Conservation (phyloP, 2,797 vertebrate genomes). For the Crotalus adamanteus region DNA sequence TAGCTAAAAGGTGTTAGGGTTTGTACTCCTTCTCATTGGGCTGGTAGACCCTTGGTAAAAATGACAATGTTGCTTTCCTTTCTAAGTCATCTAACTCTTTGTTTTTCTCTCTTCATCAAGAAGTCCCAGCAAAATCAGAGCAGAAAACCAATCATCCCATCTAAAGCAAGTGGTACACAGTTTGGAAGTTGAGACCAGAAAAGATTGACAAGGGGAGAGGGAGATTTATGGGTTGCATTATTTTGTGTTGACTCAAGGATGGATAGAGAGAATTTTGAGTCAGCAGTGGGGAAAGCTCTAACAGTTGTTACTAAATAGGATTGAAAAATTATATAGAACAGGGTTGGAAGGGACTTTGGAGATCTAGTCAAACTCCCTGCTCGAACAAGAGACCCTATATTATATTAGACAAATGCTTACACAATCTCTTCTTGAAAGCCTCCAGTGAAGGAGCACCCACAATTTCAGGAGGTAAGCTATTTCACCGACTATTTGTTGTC, state of each 20-base stretch:
- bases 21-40: background rate
- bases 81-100: no score
- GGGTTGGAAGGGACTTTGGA: no score
- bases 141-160: background rate
- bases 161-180: background rate
- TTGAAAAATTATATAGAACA: no score
- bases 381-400: no score
- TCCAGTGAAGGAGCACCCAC: no score
- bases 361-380: no score
- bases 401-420: no score
- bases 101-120: background rate
- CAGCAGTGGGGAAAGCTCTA: no score
- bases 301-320: no score
- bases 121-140: background rate
- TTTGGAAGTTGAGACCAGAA: background rate
- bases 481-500: no score
- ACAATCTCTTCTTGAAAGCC: no score
- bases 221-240: background rate
- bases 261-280: background rate
- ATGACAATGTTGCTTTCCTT: background rate
- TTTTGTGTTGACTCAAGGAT: background rate
- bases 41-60: background rate
- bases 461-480: no score
- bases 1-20: background rate
- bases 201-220: background rate